Percentiles rank a stretch among this genome's conserved stretches.
phyloP scores from a whole-genome alignment of 2,797 vertebrate genomes.

The Gephyroberyx darwinii region DNA sequence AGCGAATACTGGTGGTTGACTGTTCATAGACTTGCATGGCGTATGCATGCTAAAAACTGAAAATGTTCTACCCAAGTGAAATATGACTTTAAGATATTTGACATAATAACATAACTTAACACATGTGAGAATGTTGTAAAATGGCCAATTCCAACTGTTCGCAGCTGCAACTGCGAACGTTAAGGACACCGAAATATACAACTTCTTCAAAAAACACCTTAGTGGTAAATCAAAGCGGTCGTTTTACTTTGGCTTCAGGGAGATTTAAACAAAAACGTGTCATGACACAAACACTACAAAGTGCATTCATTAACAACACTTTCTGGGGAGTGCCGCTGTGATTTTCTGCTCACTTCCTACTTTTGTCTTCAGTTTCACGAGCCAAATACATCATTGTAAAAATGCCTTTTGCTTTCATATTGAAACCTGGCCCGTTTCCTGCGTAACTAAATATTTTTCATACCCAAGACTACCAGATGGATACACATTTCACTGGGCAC shows the following conservation, averaged over 20 bases:
- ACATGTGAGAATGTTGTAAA: slow-evolving; percentile 15
- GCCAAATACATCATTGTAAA: neutral
- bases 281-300: slow-evolving; percentile 56
- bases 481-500: too few relatives aligned
- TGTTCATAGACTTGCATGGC: slow-evolving; percentile 23
- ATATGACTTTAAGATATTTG: slow-evolving; percentile 18
- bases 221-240: slow-evolving; percentile 31
- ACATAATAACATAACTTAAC: slow-evolving; percentile 22
- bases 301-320: slow-evolving; percentile 56
- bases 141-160: slow-evolving; percentile 13
- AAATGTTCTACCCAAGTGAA: slow-evolving; percentile 26
- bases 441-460: too few relatives aligned
- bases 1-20: slow-evolving; percentile 2
- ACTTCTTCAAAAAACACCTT: slow-evolving; percentile 16
- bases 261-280: slow-evolving; percentile 23
- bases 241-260: slow-evolving; percentile 71
- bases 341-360: neutral
- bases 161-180: slow-evolving; percentile 3
- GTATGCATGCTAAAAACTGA: neutral
- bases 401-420: neutral
- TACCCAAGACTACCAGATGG: too few relatives aligned
- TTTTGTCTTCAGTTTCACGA: neutral
- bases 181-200: slow-evolving; percentile 22
- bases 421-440: neutral
- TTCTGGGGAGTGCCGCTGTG: slow-evolving; percentile 4